phyloP scores from a whole-genome alignment of 37 sponge, comb jelly and placozoan genomes.

The Spongia lamella region DNA sequence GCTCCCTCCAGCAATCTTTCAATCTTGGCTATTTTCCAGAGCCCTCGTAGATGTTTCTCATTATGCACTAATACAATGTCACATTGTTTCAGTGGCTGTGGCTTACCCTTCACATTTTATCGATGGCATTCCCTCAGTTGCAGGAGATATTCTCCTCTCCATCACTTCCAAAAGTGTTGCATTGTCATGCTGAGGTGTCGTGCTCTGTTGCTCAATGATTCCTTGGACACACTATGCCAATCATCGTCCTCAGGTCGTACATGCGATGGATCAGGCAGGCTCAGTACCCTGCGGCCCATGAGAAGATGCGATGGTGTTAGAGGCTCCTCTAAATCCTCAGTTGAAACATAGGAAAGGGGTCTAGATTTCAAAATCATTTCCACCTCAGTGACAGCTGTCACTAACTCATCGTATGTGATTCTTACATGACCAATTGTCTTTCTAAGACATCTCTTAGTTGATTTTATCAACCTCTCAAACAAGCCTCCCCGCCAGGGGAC shows the following conservation, averaged over 20 bases:
- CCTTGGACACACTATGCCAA: background rate
- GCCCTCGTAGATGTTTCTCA: constrained; percentile 7
- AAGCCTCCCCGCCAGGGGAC: too few relatives aligned
- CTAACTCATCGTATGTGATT: too few relatives aligned
- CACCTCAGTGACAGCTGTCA: too few relatives aligned
- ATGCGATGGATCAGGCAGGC: too few relatives aligned
- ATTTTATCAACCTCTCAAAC: too few relatives aligned
- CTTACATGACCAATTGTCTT: too few relatives aligned
- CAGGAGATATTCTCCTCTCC: constrained; percentile 3
- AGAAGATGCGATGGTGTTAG: too few relatives aligned
- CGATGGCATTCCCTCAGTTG: constrained; percentile 23
- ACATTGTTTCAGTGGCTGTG: background rate
- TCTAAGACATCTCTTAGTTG: too few relatives aligned
- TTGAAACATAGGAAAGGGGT: too few relatives aligned
- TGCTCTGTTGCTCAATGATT: background rate
- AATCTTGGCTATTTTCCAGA: constrained; percentile 5
- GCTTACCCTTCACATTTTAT: background rate
- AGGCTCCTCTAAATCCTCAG: too few relatives aligned
- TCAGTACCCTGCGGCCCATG: too few relatives aligned
- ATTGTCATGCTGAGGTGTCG: background rate
- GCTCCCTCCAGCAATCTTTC: background rate
- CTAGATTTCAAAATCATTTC: too few relatives aligned
- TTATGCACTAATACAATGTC: constrained; percentile 11
- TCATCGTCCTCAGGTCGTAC: background rate
- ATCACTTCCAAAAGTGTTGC: constrained; percentile 10